Evolutionary conservation across 2,888 invertebrate species (phyloP), one percentile per base, ranked within the genome.

Genomic region (Geotrupes spiniger): DNA sequence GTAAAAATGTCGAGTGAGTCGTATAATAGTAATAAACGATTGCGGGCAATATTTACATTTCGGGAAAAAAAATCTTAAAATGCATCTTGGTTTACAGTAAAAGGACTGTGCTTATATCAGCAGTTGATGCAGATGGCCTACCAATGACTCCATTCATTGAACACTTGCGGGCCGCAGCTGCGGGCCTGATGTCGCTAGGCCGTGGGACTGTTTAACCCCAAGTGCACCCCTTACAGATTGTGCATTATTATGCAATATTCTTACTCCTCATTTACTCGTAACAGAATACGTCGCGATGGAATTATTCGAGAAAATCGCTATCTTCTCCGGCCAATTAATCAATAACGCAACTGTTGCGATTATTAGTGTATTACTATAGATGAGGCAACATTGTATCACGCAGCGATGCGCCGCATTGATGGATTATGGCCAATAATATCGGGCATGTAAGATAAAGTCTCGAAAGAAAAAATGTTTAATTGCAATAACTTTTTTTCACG

Each of bases 161-260:
- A 66, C 65, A 66, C 66, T 66, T 66, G 66, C 63, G 63, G 60
- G 63, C 59, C 58, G 60, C 66, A 67, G 66, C 66, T 66, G 66
- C 62, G 54, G 59, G 60, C 60, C 62, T 58, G 59, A 63, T 63
- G 61, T 55, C 56, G 55, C 58, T 37, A 51, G 57, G 60, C 64
- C 64, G 60, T 60, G 61, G 58, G 63, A 62, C 60, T 51, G 50
- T 54, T 51, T 53, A 57, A 53, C 50, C 52, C 54, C 46, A 49
- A 54, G 50, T 52, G 50, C 55, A 57, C 57, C 55, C 57, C 57
- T 55, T 57, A 50, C 56, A 58, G 54, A 56, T 57, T 57, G 56
- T 53, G 45, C 46, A 42, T 50, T 50, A 45, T 50, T 50, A 50
- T 50, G 46, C 50, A 50, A 50, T 50, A 50, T 50, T 50, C n/a